phyloP scores from a whole-genome alignment of 1,140 invertebrate genomes.

The Meloidogyne floridensis region DNA sequence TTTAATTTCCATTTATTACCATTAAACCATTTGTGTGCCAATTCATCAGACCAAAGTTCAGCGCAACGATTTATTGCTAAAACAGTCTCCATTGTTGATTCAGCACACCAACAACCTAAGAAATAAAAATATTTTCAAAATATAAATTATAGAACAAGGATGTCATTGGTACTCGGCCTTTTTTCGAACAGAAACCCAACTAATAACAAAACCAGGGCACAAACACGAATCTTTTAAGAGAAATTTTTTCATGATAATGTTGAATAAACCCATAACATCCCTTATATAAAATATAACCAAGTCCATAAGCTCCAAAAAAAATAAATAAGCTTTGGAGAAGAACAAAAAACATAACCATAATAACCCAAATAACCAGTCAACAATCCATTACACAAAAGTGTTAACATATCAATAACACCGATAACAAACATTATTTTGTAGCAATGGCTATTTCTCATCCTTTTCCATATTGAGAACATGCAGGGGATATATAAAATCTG shows the following conservation, averaged over 20 bases:
- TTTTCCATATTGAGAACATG: slow-evolving; percentile 20
- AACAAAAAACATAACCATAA: slow-evolving; percentile 28
- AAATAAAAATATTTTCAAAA: not conserved
- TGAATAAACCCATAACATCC: too few species aligned
- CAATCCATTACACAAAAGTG: slow-evolving; percentile 12
- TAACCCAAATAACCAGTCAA: slow-evolving; percentile 12
- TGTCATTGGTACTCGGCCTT: too few species aligned
- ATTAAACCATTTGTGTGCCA: slow-evolving; percentile 13
- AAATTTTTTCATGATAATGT: too few species aligned
- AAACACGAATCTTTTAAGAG: too few species aligned
- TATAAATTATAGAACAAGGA: not conserved
- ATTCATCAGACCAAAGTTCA: slow-evolving; percentile 3
- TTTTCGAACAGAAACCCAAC: too few species aligned
- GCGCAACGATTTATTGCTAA: slow-evolving; percentile 33
- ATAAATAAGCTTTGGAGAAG: slow-evolving; percentile 28
- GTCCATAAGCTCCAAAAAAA: slow-evolving; percentile 17
- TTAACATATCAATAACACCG: slow-evolving; percentile 19
- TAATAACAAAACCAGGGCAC: too few species aligned
- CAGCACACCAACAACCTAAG: slow-evolving; percentile 24
- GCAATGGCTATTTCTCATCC: not conserved
- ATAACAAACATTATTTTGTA: slow-evolving; percentile 12
- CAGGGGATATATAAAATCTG: slow-evolving; percentile 15
- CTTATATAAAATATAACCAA: not conserved
- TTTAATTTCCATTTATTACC: not conserved
- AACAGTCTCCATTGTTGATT: slow-evolving; percentile 21